These are phyloP conservation scores for Lutjanus campechanus DNA, from an alignment of 2,797 vertebrate species.

Conservation along the genomic window DNA sequence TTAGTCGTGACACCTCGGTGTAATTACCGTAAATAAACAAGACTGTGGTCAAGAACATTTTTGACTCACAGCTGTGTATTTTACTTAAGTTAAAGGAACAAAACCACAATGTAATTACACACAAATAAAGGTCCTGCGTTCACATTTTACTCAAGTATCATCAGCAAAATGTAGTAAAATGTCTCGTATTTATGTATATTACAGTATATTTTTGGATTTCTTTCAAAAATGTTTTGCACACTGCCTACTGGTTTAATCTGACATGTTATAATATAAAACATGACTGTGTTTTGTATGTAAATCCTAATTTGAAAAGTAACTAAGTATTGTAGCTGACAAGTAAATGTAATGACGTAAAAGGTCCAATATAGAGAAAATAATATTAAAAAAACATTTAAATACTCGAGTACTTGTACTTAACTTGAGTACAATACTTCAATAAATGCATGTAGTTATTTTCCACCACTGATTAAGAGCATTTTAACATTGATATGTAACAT, in stretches of 20 bases:
- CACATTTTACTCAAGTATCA: background rate
- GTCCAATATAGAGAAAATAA: background rate
- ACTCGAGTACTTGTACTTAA: background rate
- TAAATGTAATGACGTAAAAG: background rate
- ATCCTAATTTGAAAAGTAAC: background rate
- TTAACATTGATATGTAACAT: background rate
- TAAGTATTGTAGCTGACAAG: background rate
- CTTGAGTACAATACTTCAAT: too few relatives aligned
- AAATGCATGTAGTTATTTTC: background rate
- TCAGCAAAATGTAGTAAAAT: background rate
- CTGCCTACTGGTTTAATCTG: background rate
- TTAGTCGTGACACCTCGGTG: slow-evolving; percentile 23
- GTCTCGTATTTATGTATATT: background rate
- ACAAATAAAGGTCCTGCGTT: too few relatives aligned
- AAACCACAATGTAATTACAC: background rate
- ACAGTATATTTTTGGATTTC: background rate
- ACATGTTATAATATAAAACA: background rate
- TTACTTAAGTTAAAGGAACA: background rate
- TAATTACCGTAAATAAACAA: slow-evolving; percentile 44
- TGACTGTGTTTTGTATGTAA: background rate
- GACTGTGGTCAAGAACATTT: background rate
- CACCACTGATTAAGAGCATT: background rate
- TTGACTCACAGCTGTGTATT: background rate
- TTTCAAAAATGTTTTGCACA: background rate
- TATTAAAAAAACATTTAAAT: background rate